Evolutionary conservation across 2,797 vertebrate species (phyloP).

Genomic region (Melopsittacus undulatus): DNA sequence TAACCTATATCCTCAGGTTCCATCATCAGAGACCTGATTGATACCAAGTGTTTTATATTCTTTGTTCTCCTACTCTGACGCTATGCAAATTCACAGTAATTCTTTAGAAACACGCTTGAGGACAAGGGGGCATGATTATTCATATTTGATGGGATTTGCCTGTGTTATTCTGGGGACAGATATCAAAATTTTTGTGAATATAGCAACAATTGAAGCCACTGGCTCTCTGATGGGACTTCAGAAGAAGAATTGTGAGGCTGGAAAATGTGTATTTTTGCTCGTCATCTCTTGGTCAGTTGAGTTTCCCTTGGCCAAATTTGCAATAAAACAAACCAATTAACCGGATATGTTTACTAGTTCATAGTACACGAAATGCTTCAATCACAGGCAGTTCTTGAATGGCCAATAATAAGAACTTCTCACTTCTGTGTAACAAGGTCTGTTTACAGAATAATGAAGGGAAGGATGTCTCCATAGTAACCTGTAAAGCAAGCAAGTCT

Average conservation of each 20-base stretch:
- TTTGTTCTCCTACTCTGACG: background rate
- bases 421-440: background rate
- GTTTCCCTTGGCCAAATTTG: background rate
- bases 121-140: background rate
- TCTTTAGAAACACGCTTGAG: background rate
- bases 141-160: background rate
- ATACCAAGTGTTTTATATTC: background rate
- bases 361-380: background rate
- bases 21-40: background rate
- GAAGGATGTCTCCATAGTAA: slow-evolving; percentile 59
- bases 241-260: background rate
- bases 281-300: background rate
- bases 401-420: background rate
- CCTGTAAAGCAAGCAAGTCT: slow-evolving; percentile 38
- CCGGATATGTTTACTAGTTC: background rate
- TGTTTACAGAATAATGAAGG: slow-evolving; percentile 39
- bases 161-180: background rate
- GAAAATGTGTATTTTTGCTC: background rate
- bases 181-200: background rate
- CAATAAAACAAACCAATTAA: background rate
- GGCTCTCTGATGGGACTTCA: background rate
- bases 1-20: background rate
- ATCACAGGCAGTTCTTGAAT: slow-evolving; percentile 4
- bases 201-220: background rate
- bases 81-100: background rate